phyloP scores from a whole-genome alignment of 2,797 vertebrate species.

The Smutsia gigantea region DNA sequence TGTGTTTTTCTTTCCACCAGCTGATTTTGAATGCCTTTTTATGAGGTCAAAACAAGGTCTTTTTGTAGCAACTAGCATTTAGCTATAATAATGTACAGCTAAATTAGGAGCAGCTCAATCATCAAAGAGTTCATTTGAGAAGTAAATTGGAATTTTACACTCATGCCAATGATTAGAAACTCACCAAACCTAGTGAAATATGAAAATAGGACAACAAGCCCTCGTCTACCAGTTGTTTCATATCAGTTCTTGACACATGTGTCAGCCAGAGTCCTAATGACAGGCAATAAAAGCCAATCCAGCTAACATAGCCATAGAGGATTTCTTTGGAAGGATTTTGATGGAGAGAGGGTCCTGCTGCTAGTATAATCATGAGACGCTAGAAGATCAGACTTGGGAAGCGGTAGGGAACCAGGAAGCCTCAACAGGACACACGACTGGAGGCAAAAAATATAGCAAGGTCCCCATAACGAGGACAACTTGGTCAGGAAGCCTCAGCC shows the following conservation, averaged over 20 bases:
- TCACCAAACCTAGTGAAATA: conserved; percentile 66
- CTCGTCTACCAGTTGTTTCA: not conserved
- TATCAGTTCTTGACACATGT: not conserved
- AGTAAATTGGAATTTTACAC: conserved; percentile 70
- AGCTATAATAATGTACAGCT: conserved; percentile 61
- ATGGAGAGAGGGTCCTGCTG: not conserved
- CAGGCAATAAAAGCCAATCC: not conserved
- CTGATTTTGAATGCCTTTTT: conserved; percentile 53
- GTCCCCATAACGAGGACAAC: not conserved
- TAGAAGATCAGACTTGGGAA: not conserved
- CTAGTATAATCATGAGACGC: not conserved
- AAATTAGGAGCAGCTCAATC: conserved; percentile 59
- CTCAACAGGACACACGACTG: not conserved
- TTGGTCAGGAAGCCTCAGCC: not conserved
- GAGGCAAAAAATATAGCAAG: not conserved
- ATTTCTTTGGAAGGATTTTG: not conserved
- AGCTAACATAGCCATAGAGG: not conserved
- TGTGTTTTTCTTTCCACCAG: conserved; percentile 52
- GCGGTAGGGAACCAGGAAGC: not conserved
- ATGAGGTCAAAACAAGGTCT: conserved; percentile 70
- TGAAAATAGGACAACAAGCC: not conserved
- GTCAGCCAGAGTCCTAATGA: not conserved
- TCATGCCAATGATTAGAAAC: conserved; percentile 54
- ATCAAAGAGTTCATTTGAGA: conserved; percentile 64
- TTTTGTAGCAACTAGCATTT: conserved; percentile 56